Conservation (phyloP, 1,140 invertebrate genomes). For the Chrysopa pallens region DNA sequence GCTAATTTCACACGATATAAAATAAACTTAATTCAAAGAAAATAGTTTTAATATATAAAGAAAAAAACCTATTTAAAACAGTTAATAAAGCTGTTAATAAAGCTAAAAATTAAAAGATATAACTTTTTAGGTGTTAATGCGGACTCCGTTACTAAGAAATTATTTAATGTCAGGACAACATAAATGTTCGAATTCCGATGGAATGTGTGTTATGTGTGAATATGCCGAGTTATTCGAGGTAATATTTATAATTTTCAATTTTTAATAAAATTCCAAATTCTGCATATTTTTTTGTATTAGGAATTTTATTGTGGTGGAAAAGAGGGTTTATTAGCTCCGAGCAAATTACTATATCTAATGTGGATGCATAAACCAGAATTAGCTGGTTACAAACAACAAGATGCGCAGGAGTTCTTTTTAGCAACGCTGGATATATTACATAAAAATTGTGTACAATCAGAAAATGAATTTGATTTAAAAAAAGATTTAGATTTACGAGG, state of each 20-base stretch:
- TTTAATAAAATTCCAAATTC: not conserved
- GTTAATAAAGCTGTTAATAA: no score
- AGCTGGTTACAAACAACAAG: slow-evolving; percentile 93
- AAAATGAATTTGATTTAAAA: no score
- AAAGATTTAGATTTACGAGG: no score
- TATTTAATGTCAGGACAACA: slow-evolving; percentile 91
- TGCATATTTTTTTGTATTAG: slow-evolving; percentile 15
- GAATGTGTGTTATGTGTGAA: slow-evolving; percentile 82
- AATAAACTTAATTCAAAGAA: no score
- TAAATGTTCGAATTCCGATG: slow-evolving; percentile 47
- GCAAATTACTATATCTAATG: slow-evolving; percentile 78
- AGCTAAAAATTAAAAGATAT: not conserved
- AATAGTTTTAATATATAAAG: no score
- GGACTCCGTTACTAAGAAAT: slow-evolving; percentile 84
- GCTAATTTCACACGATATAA: no score
- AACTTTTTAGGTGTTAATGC: slow-evolving; percentile 53
- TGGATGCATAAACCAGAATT: slow-evolving; percentile 93
- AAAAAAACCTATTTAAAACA: no score
- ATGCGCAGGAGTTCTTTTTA: slow-evolving; percentile 98
- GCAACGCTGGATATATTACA: slow-evolving; percentile 86
- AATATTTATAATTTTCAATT: slow-evolving; percentile 5
- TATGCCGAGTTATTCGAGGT: slow-evolving; percentile 66
- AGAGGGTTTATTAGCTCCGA: slow-evolving; percentile 62
- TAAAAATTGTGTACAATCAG: slow-evolving; percentile 37
- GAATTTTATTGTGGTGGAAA: slow-evolving; percentile 88